A percentile compares a stretch with the other conserved stretches of the same genome.
These are phyloP conservation scores for Pollenia labialis DNA, from an alignment of 2,888 invertebrate species.

Conservation along the genomic window DNA sequence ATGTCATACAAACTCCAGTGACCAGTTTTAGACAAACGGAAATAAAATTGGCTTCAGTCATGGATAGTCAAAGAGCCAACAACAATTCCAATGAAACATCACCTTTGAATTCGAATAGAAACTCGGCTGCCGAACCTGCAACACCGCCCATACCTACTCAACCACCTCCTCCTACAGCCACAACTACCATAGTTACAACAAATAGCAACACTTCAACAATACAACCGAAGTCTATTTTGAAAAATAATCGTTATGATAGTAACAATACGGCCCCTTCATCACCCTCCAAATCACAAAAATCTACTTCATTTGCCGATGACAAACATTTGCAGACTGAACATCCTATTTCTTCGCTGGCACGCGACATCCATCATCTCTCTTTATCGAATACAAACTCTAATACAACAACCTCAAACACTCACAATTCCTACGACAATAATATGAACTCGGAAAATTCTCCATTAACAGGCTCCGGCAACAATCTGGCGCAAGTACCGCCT, in stretches of 20 bases:
- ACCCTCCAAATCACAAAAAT: conserved; percentile 83
- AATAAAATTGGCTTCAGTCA: conserved; percentile 79
- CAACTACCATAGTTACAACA: conserved; percentile 70
- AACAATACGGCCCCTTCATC: conserved; percentile 81
- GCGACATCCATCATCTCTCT: conserved; percentile 80
- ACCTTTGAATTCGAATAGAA: conserved; percentile 77
- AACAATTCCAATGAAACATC: conserved; percentile 77
- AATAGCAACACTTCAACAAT: conserved; percentile 71
- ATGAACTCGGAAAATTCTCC: conserved; percentile 75
- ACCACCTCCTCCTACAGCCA: conserved; percentile 50
- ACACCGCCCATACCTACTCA: conserved; percentile 65
- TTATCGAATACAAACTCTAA: conserved; percentile 67
- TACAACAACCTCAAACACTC: conserved; percentile 33
- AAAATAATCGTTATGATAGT: conserved; percentile 82
- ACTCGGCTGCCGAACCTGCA: conserved; percentile 70
- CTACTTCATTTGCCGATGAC: conserved; percentile 83
- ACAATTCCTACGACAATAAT: conserved; percentile 39
- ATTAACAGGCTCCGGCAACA: background rate
- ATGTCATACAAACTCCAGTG: conserved; percentile 84
- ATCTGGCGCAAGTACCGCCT: conserved; percentile 82
- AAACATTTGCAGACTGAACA: conserved; percentile 81
- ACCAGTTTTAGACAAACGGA: conserved; percentile 84
- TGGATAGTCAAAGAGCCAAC: conserved; percentile 69
- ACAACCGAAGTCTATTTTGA: conserved; percentile 84
- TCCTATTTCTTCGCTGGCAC: conserved; percentile 80